These are phyloP conservation scores for Tragelaphus imberbis DNA, from an alignment of 2,113 vertebrate genomes.

Conservation along the genomic window DNA sequence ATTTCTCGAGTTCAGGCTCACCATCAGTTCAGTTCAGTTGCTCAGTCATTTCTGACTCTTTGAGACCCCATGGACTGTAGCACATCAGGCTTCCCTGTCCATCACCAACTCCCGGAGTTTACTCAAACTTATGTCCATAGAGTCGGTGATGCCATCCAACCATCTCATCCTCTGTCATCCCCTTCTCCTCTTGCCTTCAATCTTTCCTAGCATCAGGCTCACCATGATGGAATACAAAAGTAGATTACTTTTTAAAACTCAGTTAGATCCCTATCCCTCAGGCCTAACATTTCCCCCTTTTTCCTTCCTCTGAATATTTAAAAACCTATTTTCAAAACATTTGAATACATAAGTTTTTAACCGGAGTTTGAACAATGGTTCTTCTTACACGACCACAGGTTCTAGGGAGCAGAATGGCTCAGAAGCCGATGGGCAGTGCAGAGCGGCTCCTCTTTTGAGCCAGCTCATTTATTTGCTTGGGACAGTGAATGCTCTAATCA, in stretches of 20 bases:
- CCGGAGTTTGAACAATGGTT: background rate
- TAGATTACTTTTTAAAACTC: background rate
- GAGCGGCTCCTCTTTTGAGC: background rate
- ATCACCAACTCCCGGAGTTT: background rate
- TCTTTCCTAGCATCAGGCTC: background rate
- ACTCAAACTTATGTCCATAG: background rate
- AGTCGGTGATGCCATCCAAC: background rate
- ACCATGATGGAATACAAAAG: background rate
- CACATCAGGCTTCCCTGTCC: background rate
- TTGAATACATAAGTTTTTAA: slow-evolving; percentile 21
- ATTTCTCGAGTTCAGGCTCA: background rate
- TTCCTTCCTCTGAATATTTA: slow-evolving; percentile 6
- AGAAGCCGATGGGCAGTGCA: background rate
- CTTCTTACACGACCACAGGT: background rate
- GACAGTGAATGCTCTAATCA: slow-evolving; percentile 50
- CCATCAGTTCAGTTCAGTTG: background rate
- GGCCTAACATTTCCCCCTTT: background rate
- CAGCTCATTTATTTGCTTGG: slow-evolving; percentile 46
- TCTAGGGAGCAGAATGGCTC: slow-evolving; percentile 7
- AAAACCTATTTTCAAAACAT: slow-evolving; percentile 3
- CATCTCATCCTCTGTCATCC: background rate
- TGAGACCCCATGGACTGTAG: background rate
- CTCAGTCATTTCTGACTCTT: background rate
- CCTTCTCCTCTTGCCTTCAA: background rate
- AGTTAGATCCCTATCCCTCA: background rate